Evolutionary conservation across 2,797 vertebrate species (phyloP).

Genomic region (Neosilurus hyrtlii): DNA sequence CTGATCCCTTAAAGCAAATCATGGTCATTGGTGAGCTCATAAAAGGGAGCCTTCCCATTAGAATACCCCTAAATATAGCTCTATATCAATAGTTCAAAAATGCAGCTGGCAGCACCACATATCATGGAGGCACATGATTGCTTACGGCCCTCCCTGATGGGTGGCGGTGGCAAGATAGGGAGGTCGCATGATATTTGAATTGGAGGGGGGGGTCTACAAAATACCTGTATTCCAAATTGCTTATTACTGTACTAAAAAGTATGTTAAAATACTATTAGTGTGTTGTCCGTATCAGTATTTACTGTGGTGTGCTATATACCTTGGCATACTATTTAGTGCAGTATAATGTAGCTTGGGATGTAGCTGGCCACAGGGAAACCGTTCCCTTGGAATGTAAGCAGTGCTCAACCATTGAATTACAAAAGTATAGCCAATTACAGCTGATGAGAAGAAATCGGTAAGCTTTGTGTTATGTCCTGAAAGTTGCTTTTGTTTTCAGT

Average conservation of each 20-base stretch:
- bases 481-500: not conserved
- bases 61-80: too few relatives aligned
- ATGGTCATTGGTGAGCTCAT: too few relatives aligned
- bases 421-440: not conserved
- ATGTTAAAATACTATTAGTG: not conserved
- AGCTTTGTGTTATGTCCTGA: not conserved
- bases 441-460: not conserved
- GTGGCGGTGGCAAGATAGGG: too few relatives aligned
- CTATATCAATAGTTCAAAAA: too few relatives aligned
- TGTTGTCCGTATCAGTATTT: slow-evolving; percentile 12
- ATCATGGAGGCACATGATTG: too few relatives aligned
- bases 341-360: not conserved
- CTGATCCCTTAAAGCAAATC: too few relatives aligned
- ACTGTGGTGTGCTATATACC: slow-evolving; percentile 8
- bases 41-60: too few relatives aligned
- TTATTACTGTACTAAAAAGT: not conserved
- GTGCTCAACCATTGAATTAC: not conserved
- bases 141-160: too few relatives aligned
- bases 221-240: slow-evolving; percentile 8
- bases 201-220: not conserved
- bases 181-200: too few relatives aligned
- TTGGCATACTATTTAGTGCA: slow-evolving; percentile 24
- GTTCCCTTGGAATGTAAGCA: not conserved
- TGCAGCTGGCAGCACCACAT: too few relatives aligned
- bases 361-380: not conserved